Conservation (phyloP, 1,140 invertebrate genomes). For the Portunus trituberculatus region DNA sequence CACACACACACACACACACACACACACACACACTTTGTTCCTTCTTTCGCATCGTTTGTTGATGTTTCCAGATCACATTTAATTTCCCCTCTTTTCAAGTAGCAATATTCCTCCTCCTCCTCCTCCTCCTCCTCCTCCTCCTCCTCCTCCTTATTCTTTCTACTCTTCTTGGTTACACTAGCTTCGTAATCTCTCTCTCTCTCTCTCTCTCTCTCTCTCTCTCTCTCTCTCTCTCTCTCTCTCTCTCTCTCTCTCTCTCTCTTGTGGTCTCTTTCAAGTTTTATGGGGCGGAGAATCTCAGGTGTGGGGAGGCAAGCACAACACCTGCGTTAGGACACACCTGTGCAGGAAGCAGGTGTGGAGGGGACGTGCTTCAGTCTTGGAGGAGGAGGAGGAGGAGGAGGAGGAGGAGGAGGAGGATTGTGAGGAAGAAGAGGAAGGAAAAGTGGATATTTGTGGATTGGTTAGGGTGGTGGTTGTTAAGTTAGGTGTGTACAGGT, state of each 20-base stretch:
- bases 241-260: slow-evolving; percentile 60
- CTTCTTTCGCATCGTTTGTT: not conserved
- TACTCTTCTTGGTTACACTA: too few relatives aligned
- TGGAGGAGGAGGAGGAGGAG: too few relatives aligned
- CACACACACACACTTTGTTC: slow-evolving; percentile 30
- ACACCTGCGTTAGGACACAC: too few relatives aligned
- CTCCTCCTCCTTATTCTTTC: too few relatives aligned
- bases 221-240: slow-evolving; percentile 54
- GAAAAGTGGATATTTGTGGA: not conserved
- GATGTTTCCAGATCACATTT: not conserved
- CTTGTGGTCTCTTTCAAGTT: not conserved
- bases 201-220: slow-evolving; percentile 13
- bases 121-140: not conserved
- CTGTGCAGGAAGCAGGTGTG: too few relatives aligned
- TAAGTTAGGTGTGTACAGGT: too few relatives aligned
- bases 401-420: too few relatives aligned
- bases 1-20: slow-evolving; percentile 47
- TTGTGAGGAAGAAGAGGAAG: not conserved
- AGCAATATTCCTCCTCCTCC: not conserved
- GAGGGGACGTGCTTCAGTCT: too few relatives aligned
- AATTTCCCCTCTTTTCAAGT: not conserved
- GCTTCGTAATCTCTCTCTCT: slow-evolving; percentile 25
- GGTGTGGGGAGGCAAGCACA: too few relatives aligned
- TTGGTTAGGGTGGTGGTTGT: not conserved
- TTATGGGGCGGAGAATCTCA: not conserved